These are phyloP conservation scores for Struthio camelus DNA, from an alignment of 2,113 vertebrate species.

Conservation along the genomic window DNA sequence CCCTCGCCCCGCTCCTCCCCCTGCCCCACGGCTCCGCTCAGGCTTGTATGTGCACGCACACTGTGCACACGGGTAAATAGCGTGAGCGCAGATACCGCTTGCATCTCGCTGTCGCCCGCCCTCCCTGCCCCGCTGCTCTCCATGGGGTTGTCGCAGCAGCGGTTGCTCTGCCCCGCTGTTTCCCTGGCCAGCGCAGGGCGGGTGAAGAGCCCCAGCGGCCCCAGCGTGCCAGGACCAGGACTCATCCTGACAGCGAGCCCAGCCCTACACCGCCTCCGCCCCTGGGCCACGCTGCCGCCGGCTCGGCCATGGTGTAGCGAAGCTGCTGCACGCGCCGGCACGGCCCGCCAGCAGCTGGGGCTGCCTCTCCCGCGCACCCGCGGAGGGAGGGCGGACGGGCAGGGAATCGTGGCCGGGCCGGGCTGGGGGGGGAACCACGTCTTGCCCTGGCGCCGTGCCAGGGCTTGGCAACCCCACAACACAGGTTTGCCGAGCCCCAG, in stretches of 20 bases:
- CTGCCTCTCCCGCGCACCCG: too few species aligned
- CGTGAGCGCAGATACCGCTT: too few species aligned
- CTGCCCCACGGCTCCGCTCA: fast-evolving
- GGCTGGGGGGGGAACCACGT: not conserved
- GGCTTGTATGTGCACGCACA: fast-evolving
- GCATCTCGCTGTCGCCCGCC: too few species aligned
- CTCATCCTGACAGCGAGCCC: not conserved
- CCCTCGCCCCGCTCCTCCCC: not conserved
- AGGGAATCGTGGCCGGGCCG: fast-evolving
- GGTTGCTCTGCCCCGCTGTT: not conserved
- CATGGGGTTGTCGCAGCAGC: fast-evolving
- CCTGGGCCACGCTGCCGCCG: fast-evolving
- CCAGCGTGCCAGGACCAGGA: fast-evolving
- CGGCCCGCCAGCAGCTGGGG: too few species aligned
- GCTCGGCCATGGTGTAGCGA: not conserved
- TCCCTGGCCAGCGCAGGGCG: not conserved
- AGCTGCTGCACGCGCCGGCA: not conserved
- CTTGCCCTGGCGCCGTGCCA: fast-evolving
- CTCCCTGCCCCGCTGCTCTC: not conserved
- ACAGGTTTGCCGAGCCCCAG: not conserved
- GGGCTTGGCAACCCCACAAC: not conserved
- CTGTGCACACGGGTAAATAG: too few species aligned
- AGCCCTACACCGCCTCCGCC: not conserved
- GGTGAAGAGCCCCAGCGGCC: not conserved
- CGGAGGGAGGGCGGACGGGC: too few species aligned